A percentile compares a stretch with the other conserved stretches of the same genome.
Conservation (phyloP, 2,797 vertebrate species). For the Hoplostethus atlanticus region DNA sequence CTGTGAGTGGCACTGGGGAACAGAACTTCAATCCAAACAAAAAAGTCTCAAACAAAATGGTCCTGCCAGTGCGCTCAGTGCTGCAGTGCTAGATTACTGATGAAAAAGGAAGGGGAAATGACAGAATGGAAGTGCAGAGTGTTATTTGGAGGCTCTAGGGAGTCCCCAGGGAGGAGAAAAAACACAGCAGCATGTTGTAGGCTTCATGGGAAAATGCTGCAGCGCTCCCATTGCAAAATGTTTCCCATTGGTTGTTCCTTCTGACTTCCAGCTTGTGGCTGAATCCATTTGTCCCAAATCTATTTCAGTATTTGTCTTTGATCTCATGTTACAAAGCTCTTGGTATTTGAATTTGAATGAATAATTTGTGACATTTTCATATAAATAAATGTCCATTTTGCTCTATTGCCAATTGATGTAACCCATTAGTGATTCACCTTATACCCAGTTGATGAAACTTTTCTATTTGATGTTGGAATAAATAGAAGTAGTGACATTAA, state of each 20-base stretch:
- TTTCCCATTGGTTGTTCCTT: constrained; percentile 20
- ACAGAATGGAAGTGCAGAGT: constrained; percentile 32
- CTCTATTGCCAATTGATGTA: no score
- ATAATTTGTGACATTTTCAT: no score
- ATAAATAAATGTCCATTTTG: no score
- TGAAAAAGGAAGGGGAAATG: constrained; percentile 10
- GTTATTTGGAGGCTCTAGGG: no score
- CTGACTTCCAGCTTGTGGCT: background rate
- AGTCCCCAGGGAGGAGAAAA: no score
- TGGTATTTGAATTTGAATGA: no score
- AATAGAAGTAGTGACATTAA: no score
- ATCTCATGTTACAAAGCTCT: no score
- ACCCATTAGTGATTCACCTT: no score
- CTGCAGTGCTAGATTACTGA: constrained; percentile 10
- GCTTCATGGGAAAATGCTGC: constrained; percentile 73
- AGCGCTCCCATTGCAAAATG: constrained; percentile 4
- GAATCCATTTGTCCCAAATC: constrained; percentile 11
- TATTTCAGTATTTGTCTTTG: no score
- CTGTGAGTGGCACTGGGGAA: constrained; percentile 24
- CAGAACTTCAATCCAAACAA: constrained; percentile 31
- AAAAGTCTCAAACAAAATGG: constrained; percentile 1
- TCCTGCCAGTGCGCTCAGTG: constrained; percentile 11
- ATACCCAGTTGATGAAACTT: no score
- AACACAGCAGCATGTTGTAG: background rate
- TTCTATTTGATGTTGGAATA: no score